Evolutionary conservation across 2,113 vertebrate species (phyloP), one percentile per base, ranked within the genome.

Genomic region (Rhynchopsitta pachyrhyncha): DNA sequence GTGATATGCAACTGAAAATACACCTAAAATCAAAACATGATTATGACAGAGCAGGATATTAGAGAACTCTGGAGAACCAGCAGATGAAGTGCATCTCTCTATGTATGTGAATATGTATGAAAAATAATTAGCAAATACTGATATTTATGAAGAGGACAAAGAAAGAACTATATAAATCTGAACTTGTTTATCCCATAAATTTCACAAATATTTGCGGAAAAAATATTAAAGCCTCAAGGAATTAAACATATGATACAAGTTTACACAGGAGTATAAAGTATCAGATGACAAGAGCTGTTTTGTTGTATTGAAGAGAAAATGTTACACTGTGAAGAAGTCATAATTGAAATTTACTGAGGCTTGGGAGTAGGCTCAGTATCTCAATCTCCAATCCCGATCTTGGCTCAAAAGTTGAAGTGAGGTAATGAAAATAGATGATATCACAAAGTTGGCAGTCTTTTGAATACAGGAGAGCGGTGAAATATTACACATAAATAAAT

Each of bases 401-500:
- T 95, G 91, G 55, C 64, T 87, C 22, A 86, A 68, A 88, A 71
- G 68, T 50, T 94, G 68, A 90, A 86, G 23, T 93, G 71, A 96
- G 46, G 86, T 93, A 94, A 94, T 95, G 83, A 86, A 93, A 91
- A 88, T 42, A 91, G 68, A 86, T 95, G 92, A 96, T 83, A 88
- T 92, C 94, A 96, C 83, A 83, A 92, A 95, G n/a, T 81, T 94
- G 82, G 91, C 82, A 94, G 76, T 42, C 60, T 92, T 94, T 75
- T 93, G 41, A 95, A 85, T 52, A 82, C 53, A 92, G 10, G 9
- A 23, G 24, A 84, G 16, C 23, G 35, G 55, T 94, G 55, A 95
- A 92, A 93, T 81, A 95, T 92, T 62, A 62, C 23, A 57, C 49
- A 88, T 93, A 95, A 93, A 94, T 81, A 92, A 95, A 92, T 91